Evolutionary conservation across 2,888 invertebrate species (phyloP), one percentile per base, ranked within the genome.

Genomic region (Flexamia atlantica): DNA sequence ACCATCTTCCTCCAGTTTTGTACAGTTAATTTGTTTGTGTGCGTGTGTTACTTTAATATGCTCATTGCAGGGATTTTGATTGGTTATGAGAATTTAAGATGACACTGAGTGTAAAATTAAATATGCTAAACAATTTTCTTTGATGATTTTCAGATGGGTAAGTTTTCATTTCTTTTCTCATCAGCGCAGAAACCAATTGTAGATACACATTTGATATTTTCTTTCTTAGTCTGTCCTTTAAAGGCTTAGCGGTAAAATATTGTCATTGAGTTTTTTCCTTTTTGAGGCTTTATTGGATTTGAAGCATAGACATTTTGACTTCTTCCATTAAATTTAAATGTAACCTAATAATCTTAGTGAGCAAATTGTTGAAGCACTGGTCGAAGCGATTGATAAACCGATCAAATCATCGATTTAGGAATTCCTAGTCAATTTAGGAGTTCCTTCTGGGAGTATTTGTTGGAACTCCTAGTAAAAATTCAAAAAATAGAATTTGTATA

Each of bases 1-100:
- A 76, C 76, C 76, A 46, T 28, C 46, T 42, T 76, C 23, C 46
- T 50, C 23, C 42, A 76, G 76, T 50, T n/a, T 46, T 76, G 76
- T 76, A 76, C 76, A 76, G 76, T 76, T 76, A 36, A 46, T 76
- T 46, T 76, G 76, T 46, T 76, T 76, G 76, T 76, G 42, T 76
- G 76, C 76, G 76, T 76, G 42, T 76, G 76, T 76, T 76, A 40
- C n/a, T 76, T 42, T 46, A 76, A 76, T 76, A 76, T 76, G 46
- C 46, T 76, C 76, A 76, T 76, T 28, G 46, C 46, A 76, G 40
- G 57, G 23, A 10, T 57, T 57, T 46, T 14, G 9, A 28, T 30
- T 57, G 3, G 23, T 28, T 20, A 12, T 30, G 14, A 64, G n/a
- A 14, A 64, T 64, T 64, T 20, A 53, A 20, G 53, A 53, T 20